Conservation (phyloP, 2,113 vertebrate genomes). For the Oophaga pumilio region DNA sequence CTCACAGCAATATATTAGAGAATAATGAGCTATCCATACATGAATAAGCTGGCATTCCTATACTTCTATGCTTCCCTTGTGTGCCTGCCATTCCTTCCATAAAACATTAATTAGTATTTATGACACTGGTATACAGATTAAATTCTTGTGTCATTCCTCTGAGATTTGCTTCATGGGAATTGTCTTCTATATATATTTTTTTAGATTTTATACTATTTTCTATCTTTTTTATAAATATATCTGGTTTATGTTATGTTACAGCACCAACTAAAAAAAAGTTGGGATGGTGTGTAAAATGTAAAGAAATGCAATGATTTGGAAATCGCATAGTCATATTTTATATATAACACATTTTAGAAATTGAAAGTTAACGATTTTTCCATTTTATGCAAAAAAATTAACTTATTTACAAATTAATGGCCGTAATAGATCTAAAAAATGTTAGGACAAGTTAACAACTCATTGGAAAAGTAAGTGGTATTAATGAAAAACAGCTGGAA, state of each 20-base stretch:
- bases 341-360: too few species aligned
- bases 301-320: too few species aligned
- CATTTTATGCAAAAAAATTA: too few species aligned
- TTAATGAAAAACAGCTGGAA: too few species aligned
- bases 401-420: too few species aligned
- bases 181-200: neutral
- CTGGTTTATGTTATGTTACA: neutral
- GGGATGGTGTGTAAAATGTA: too few species aligned
- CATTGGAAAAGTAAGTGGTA: too few species aligned
- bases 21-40: neutral
- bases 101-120: neutral
- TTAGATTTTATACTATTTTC: slow-evolving; percentile 7
- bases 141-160: neutral
- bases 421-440: too few species aligned
- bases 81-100: neutral
- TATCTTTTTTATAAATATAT: neutral
- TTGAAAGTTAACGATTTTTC: too few species aligned
- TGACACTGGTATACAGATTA: neutral
- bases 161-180: slow-evolving; percentile 14
- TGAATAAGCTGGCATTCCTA: neutral
- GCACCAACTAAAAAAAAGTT: too few species aligned
- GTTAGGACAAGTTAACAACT: too few species aligned
- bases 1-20: neutral
- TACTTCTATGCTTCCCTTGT: neutral
- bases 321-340: too few species aligned